phyloP scores from a whole-genome alignment of 2,888 invertebrate species.

The Lasioglossum morio region DNA sequence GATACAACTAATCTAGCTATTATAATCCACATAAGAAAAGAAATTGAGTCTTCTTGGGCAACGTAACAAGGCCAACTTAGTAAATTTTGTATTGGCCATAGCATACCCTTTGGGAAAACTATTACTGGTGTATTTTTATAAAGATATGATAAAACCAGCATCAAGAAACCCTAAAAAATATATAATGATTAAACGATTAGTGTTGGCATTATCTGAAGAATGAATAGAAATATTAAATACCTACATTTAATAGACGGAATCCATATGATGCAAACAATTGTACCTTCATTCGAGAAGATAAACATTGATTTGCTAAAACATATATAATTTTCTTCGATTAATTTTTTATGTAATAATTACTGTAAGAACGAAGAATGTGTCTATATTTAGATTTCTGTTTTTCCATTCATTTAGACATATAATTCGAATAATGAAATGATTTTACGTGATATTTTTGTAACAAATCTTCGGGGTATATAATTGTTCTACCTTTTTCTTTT shows the following conservation, averaged over 20 bases:
- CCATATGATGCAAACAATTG: conserved; percentile 68
- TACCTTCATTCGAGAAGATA: conserved; percentile 67
- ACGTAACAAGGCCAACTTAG: conserved; percentile 79
- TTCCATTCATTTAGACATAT: neutral
- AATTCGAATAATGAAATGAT: neutral
- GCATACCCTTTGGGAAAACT: conserved; percentile 73
- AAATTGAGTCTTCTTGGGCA: conserved; percentile 75
- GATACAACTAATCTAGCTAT: conserved; percentile 70
- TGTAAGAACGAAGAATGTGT: neutral
- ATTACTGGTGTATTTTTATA: conserved; percentile 78
- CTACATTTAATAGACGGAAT: conserved; percentile 76
- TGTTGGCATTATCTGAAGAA: neutral
- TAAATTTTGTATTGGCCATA: conserved; percentile 78
- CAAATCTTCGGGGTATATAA: neutral
- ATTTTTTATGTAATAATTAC: neutral
- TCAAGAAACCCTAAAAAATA: conserved; percentile 34
- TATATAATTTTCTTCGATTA: conserved; percentile 13
- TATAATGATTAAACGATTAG: neutral
- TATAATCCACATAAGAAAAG: conserved; percentile 77
- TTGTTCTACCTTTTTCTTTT: conserved; percentile 77
- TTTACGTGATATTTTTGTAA: neutral
- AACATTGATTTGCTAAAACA: conserved; percentile 66
- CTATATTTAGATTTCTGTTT: neutral
- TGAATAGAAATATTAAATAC: conserved; percentile 58
- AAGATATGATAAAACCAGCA: conserved; percentile 67